These are phyloP conservation scores for Drosophila basisetae DNA, from an alignment of 2,888 invertebrate genomes.

Conservation along the genomic window DNA sequence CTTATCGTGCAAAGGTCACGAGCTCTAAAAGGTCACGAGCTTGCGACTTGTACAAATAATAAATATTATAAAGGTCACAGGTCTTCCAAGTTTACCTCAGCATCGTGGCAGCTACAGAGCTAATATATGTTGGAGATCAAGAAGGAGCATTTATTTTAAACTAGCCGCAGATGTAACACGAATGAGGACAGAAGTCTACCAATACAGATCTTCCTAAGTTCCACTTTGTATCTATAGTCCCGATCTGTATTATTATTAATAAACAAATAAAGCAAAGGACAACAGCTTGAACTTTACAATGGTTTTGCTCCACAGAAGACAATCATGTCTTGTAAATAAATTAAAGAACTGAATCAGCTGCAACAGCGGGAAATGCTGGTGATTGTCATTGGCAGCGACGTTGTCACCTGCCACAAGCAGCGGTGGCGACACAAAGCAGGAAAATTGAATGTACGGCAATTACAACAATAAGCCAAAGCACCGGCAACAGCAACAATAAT, in stretches of 20 bases:
- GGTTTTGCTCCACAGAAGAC: not conserved
- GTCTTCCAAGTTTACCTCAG: not conserved
- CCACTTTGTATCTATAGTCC: not conserved
- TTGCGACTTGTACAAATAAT: not conserved
- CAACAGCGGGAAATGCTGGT: constrained; percentile 44
- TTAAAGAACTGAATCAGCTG: constrained; percentile 19
- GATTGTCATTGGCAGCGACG: constrained; percentile 56
- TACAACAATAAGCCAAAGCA: constrained; percentile 57
- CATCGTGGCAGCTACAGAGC: not conserved
- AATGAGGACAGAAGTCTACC: not conserved
- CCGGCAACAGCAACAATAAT: constrained; percentile 35
- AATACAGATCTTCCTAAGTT: not conserved
- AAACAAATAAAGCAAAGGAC: not conserved
- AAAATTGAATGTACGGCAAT: constrained; percentile 57
- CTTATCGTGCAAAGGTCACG: not conserved
- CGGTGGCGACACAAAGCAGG: constrained; percentile 26
- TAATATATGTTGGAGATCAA: not conserved
- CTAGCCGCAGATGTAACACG: not conserved
- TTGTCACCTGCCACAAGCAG: constrained; percentile 61
- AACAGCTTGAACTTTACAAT: not conserved
- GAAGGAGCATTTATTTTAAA: not conserved
- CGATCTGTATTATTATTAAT: not conserved
- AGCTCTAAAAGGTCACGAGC: not conserved
- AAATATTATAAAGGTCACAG: not conserved
- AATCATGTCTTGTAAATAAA: constrained; percentile 34